These are phyloP conservation scores for Philhelius pedissequus DNA, from an alignment of 2,888 invertebrate genomes.

Conservation along the genomic window DNA sequence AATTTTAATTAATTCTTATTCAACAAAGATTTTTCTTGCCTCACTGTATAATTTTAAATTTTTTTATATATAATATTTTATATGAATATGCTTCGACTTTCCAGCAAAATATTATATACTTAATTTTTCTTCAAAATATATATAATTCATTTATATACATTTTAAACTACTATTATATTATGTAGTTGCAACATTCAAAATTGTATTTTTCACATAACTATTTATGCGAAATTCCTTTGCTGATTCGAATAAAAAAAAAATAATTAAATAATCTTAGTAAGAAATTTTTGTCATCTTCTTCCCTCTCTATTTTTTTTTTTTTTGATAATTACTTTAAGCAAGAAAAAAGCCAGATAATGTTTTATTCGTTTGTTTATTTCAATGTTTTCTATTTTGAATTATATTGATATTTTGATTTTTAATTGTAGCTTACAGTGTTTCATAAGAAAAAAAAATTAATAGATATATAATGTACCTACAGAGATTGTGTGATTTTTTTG, in stretches of 20 bases:
- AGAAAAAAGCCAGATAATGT: conserved; percentile 36
- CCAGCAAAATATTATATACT: conserved; percentile 34
- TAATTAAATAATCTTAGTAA: neutral
- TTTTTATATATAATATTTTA: neutral
- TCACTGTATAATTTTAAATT: conserved; percentile 42
- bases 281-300: conserved; percentile 48
- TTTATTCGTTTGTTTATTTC: conserved; percentile 6
- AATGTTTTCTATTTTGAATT: conserved; percentile 28
- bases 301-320: conserved; percentile 3
- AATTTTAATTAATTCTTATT: conserved; percentile 9
- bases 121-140: conserved; percentile 30
- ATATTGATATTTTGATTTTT: conserved; percentile 1
- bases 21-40: conserved; percentile 52
- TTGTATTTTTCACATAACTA: conserved; percentile 19
- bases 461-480: no score
- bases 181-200: conserved; percentile 46
- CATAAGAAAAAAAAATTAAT: neutral
- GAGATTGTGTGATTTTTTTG: conserved; percentile 60
- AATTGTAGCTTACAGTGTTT: conserved; percentile 52
- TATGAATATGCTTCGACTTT: conserved; percentile 48
- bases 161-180: neutral
- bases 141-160: neutral
- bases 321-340: conserved; percentile 44
- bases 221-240: conserved; percentile 58
- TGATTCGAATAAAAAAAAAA: conserved; percentile 47